Percentiles rank a stretch among this genome's conserved stretches.
These are phyloP conservation scores for Isaurus tuberculatus DNA, from an alignment of 92 coral and sea anemone genomes.

Conservation along the genomic window DNA sequence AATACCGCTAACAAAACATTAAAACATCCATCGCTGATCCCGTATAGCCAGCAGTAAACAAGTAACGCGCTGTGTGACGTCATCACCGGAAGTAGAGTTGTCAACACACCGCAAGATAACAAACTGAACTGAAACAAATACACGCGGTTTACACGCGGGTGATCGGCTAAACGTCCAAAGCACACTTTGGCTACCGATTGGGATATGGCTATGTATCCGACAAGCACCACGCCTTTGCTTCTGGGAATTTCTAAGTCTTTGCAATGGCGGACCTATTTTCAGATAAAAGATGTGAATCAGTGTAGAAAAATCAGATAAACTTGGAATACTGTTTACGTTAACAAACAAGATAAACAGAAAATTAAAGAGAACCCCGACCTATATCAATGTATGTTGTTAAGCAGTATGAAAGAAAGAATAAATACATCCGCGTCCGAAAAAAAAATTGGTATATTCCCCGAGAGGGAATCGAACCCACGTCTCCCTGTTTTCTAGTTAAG, in stretches of 20 bases:
- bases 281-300: constrained; percentile 1
- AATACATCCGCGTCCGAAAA: too few relatives aligned
- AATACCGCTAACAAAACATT: constrained; percentile 77
- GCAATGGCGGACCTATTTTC: constrained; percentile 77
- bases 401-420: too few relatives aligned
- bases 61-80: constrained; percentile 61
- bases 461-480: too few relatives aligned
- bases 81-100: constrained; percentile 78
- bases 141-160: constrained; percentile 82
- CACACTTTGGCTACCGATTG: constrained; percentile 77
- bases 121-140: constrained; percentile 71
- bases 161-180: constrained; percentile 79
- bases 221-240: constrained; percentile 66
- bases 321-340: too few relatives aligned
- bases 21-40: constrained; percentile 83
- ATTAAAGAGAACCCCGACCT: too few relatives aligned
- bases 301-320: neutral
- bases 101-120: constrained; percentile 72
- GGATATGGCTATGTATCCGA: constrained; percentile 84
- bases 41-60: constrained; percentile 78
- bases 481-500: too few relatives aligned
- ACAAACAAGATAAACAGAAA: too few relatives aligned
- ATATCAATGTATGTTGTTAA: too few relatives aligned
- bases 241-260: constrained; percentile 80
- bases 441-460: too few relatives aligned